Conservation (phyloP, 2,113 vertebrate species). For the Psilopogon haemacephalus region DNA sequence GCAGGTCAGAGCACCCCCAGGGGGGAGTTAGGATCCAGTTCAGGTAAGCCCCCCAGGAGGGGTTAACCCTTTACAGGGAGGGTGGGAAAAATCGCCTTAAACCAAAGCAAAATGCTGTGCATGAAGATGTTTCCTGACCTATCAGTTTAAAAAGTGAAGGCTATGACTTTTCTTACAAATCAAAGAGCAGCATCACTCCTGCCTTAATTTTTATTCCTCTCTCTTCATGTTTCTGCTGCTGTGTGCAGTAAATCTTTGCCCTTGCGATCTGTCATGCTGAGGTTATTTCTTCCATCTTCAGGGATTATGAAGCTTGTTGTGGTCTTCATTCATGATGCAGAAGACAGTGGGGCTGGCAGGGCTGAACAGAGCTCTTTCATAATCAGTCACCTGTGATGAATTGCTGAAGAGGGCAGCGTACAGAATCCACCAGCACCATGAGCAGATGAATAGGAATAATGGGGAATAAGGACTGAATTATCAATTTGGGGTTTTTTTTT, state of each 20-base stretch:
- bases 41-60: too few relatives aligned
- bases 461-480: background rate
- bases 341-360: background rate
- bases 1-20: too few relatives aligned
- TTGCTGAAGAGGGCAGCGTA: background rate
- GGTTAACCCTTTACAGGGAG: too few relatives aligned
- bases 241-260: conserved; percentile 2
- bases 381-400: background rate
- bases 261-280: background rate
- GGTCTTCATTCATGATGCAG: background rate
- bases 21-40: too few relatives aligned
- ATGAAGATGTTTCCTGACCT: background rate
- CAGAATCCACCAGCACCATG: background rate
- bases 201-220: conserved; percentile 4
- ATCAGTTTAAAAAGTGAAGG: background rate
- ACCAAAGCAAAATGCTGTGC: background rate
- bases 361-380: background rate
- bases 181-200: background rate
- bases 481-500: background rate
- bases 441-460: background rate
- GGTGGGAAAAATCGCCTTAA: background rate
- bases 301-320: background rate
- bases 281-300: background rate
- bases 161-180: background rate
- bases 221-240: background rate